phyloP scores from a whole-genome alignment of 2,797 vertebrate genomes.

The Nyctibius grandis region DNA sequence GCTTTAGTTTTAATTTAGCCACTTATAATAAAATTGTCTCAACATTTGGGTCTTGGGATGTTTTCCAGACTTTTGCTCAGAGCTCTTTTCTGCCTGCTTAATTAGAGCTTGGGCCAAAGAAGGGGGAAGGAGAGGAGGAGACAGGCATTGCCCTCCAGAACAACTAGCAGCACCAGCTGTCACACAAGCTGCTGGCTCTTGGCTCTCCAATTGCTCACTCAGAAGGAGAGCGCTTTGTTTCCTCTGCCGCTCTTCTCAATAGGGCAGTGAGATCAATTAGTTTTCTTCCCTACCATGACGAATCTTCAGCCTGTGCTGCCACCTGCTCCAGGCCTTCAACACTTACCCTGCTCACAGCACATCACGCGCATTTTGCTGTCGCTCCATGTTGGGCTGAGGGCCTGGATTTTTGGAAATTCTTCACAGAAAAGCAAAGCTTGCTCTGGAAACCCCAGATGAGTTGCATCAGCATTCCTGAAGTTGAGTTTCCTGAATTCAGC shows the following conservation, averaged over 20 bases:
- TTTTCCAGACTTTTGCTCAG: slow-evolving; percentile 5
- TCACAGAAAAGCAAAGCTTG: background rate
- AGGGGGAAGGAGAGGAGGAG: background rate
- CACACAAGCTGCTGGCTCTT: slow-evolving; percentile 47
- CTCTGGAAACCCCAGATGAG: background rate
- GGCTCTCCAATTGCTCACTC: background rate
- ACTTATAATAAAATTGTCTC: slow-evolving; percentile 30
- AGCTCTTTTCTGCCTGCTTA: background rate
- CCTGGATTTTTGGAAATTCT: background rate
- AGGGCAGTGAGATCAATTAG: background rate
- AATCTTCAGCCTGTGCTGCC: background rate
- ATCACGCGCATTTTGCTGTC: background rate
- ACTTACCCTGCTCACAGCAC: background rate
- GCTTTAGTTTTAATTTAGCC: slow-evolving; percentile 28
- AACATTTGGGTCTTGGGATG: background rate
- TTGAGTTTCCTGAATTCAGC: background rate
- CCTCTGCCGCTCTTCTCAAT: background rate
- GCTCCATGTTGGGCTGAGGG: background rate
- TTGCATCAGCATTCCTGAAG: background rate
- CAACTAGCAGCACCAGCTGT: slow-evolving; percentile 44
- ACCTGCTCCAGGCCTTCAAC: background rate
- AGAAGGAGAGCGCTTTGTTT: background rate
- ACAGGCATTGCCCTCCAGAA: slow-evolving; percentile 14
- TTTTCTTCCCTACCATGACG: background rate
- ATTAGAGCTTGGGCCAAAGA: slow-evolving; percentile 10